Evolutionary conservation across 2,888 invertebrate species (phyloP), one percentile per base, ranked within the genome.

Genomic region (Eledone cirrhosa): DNA sequence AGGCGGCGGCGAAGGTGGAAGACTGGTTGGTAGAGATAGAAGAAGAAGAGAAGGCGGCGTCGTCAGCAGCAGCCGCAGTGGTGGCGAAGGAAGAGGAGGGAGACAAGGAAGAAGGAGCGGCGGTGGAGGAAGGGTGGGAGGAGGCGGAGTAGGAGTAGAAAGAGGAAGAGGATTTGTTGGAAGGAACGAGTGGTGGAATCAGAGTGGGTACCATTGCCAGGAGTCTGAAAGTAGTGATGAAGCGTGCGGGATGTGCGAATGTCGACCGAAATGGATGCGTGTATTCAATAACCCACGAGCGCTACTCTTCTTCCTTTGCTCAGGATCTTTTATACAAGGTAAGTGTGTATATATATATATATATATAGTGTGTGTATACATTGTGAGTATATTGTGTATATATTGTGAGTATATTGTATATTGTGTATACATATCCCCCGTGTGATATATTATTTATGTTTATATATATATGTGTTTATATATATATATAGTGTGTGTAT

Each of bases 311-410:
- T 87, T 88, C 72, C 80, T 89, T 31, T 85, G 86, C 24, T 81
- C 81, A 63, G 88, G 87, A 77, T 83, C 86, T 19, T 82, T 87
- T 80, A 83, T 86, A 16, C 85, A 88, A 84, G 88, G 89, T 88
- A 82, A 78, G 83, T 69, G 41, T 2, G 11, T 41, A 41, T 41
- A 41, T 41, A 41, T 2, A 41, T 2, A 41, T 0, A 0, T 11
- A 2, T 41, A 0, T 41, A 41, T 2, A 41, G n/a, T n/a, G n/a
- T n/a, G n/a, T n/a, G n/a, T n/a, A n/a, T n/a, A n/a, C n/a, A n/a
- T n/a, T n/a, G n/a, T n/a, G n/a, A n/a, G n/a, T n/a, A n/a, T n/a
- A n/a, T n/a, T n/a, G n/a, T n/a, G n/a, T n/a, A n/a, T n/a, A n/a
- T n/a, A n/a, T n/a, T n/a, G n/a, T n/a, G n/a, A n/a, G n/a, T n/a